Percentiles rank a stretch among this genome's conserved stretches.
phyloP scores from a whole-genome alignment of 2,888 invertebrate genomes.

The Danaus chrysippus region DNA sequence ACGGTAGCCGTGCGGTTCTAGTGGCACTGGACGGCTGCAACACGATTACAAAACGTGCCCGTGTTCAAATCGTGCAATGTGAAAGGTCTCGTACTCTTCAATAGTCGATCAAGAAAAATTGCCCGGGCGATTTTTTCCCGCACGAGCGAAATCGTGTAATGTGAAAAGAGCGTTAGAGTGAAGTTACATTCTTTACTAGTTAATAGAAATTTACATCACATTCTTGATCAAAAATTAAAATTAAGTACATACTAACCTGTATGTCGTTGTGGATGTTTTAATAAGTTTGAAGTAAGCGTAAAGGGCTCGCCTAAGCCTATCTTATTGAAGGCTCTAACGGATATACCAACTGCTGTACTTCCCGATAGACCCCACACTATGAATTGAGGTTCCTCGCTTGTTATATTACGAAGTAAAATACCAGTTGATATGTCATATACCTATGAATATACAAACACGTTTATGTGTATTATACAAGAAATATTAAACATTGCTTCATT shows the following conservation, averaged over 20 bases:
- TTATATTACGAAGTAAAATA: conserved; percentile 76
- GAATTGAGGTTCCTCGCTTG: conserved; percentile 80
- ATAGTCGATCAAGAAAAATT: too few relatives aligned
- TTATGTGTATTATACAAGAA: neutral
- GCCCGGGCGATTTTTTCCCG: too few relatives aligned
- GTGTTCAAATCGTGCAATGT: too few relatives aligned
- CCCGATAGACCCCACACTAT: conserved; percentile 79
- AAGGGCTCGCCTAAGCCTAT: conserved; percentile 83
- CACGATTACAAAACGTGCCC: too few relatives aligned
- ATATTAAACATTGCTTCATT: neutral
- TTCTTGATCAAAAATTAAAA: neutral
- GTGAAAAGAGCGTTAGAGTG: too few relatives aligned
- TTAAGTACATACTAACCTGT: conserved; percentile 73
- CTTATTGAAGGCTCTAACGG: conserved; percentile 83
- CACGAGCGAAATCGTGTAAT: too few relatives aligned
- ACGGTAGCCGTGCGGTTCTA: too few relatives aligned
- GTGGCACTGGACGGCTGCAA: too few relatives aligned
- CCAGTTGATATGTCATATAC: conserved; percentile 74
- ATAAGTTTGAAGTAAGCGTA: conserved; percentile 78
- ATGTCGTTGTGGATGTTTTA: conserved; percentile 81
- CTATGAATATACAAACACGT: conserved; percentile 36
- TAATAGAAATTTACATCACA: neutral
- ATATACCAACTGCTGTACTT: conserved; percentile 78
- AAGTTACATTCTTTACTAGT: too few relatives aligned
- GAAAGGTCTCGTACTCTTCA: too few relatives aligned